Conservation (phyloP, 2,113 vertebrate genomes). For the Ancistrus triradiatus region DNA sequence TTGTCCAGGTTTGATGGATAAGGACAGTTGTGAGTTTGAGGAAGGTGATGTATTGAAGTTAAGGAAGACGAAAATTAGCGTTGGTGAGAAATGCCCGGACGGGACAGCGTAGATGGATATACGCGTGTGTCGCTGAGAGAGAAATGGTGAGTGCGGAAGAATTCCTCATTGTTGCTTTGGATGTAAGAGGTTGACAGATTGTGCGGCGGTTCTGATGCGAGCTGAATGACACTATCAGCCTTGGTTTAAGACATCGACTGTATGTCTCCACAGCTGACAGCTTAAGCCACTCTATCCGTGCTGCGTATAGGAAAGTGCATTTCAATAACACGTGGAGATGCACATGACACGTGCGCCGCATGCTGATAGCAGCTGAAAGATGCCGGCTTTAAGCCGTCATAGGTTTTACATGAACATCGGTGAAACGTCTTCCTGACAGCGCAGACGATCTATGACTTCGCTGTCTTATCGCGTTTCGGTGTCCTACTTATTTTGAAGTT, state of each 20-base stretch:
- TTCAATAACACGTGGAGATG: neutral
- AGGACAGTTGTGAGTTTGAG: neutral
- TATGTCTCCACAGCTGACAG: conserved; percentile 33
- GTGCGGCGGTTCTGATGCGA: conserved; percentile 30
- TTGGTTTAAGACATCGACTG: conserved; percentile 33
- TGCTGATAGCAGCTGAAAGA: conserved; percentile 12
- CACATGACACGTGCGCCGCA: conserved; percentile 10
- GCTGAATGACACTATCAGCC: conserved; percentile 44
- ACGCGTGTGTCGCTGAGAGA: conserved; percentile 38
- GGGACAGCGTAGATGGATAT: conserved; percentile 22
- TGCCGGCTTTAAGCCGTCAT: neutral
- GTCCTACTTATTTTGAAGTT: too few relatives aligned
- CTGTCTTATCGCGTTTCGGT: too few relatives aligned
- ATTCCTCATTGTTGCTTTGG: conserved; percentile 31
- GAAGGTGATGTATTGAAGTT: conserved; percentile 8
- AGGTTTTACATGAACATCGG: conserved; percentile 20
- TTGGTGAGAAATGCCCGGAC: conserved; percentile 19
- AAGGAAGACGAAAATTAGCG: conserved; percentile 3
- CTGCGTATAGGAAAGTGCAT: conserved; percentile 7
- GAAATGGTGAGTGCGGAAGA: conserved; percentile 19
- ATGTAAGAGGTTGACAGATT: conserved; percentile 34
- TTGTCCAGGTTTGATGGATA: too few relatives aligned
- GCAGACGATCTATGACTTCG: too few relatives aligned
- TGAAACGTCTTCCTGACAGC: too few relatives aligned
- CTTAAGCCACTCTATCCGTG: conserved; percentile 30